A percentile compares a stretch with the other conserved stretches of the same genome.
Evolutionary conservation across 2,888 invertebrate species (phyloP).

Genomic region (Epinotia demarniana): DNA sequence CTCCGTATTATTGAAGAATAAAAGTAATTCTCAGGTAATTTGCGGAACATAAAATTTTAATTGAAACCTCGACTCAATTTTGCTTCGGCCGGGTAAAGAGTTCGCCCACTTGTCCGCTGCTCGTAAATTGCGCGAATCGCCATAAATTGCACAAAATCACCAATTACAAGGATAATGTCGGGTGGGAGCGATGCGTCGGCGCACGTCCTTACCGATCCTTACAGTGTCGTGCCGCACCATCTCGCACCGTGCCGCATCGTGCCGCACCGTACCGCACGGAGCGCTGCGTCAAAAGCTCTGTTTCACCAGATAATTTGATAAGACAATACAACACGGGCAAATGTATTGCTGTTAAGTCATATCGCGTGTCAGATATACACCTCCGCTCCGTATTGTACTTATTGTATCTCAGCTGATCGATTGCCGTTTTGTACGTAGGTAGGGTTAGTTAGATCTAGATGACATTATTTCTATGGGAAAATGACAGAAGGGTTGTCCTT

Average conservation of each 20-base stretch:
- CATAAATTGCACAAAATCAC: slow-evolving; percentile 82
- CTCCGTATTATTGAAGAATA: slow-evolving; percentile 40
- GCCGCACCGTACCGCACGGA: slow-evolving; percentile 58
- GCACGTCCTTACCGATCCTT: slow-evolving; percentile 37
- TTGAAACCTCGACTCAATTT: slow-evolving; percentile 76
- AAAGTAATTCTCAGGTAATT: slow-evolving; percentile 78
- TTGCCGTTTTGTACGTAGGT: too few relatives aligned
- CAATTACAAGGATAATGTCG: slow-evolving; percentile 79
- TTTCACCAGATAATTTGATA: neutral
- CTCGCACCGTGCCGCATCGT: neutral
- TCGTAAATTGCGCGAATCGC: slow-evolving; percentile 81
- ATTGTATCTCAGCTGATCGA: too few relatives aligned
- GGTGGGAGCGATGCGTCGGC: slow-evolving; percentile 58
- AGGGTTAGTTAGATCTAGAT: too few relatives aligned
- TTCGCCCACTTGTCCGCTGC: slow-evolving; percentile 81
- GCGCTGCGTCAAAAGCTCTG: neutral
- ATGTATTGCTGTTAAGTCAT: neutral
- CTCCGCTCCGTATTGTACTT: too few relatives aligned
- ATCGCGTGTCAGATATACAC: neutral
- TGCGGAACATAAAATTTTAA: slow-evolving; percentile 78
- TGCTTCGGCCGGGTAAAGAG: slow-evolving; percentile 62
- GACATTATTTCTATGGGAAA: too few relatives aligned
- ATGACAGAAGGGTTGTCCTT: too few relatives aligned
- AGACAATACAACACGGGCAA: neutral
- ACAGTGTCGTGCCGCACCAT: neutral